Conservation (phyloP, 1,140 invertebrate genomes). For the Rhynchophorus ferrugineus region DNA sequence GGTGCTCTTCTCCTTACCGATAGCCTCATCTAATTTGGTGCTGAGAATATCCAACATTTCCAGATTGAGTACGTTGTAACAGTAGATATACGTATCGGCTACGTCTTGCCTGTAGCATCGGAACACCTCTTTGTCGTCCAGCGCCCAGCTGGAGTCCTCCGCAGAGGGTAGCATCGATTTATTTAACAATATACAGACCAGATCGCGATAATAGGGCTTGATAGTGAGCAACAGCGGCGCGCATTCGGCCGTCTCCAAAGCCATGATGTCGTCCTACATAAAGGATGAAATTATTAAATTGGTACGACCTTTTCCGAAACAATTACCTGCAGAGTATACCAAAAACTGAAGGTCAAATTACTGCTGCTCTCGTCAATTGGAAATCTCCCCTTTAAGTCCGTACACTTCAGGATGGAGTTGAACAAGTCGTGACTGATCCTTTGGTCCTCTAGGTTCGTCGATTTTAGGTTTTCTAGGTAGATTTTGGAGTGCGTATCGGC, state of each 20-base stretch:
- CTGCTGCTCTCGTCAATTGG: constrained; percentile 78
- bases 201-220: constrained; percentile 57
- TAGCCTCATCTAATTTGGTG: constrained; percentile 47
- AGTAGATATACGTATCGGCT: constrained; percentile 82
- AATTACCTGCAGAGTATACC: constrained; percentile 77
- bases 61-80: constrained; percentile 67
- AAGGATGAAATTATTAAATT: constrained; percentile 17
- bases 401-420: constrained; percentile 58
- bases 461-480: constrained; percentile 47
- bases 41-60: constrained; percentile 60
- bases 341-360: constrained; percentile 78
- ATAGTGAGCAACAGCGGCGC: constrained; percentile 45
- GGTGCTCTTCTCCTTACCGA: constrained; percentile 39
- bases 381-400: constrained; percentile 71
- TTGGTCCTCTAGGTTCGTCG: constrained; percentile 39
- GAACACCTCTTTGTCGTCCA: constrained; percentile 77
- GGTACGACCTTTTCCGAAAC: too few relatives aligned
- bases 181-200: constrained; percentile 54
- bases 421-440: constrained; percentile 43
- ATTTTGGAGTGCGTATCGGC: constrained; percentile 59
- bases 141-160: constrained; percentile 46
- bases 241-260: constrained; percentile 46
- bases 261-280: constrained; percentile 53
- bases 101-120: constrained; percentile 88
- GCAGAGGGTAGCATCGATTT: constrained; percentile 56